Evolutionary conservation across 1,140 invertebrate genomes (phyloP), one percentile per base, ranked within the genome.

Genomic region (Dendrolimus kikuchii): DNA sequence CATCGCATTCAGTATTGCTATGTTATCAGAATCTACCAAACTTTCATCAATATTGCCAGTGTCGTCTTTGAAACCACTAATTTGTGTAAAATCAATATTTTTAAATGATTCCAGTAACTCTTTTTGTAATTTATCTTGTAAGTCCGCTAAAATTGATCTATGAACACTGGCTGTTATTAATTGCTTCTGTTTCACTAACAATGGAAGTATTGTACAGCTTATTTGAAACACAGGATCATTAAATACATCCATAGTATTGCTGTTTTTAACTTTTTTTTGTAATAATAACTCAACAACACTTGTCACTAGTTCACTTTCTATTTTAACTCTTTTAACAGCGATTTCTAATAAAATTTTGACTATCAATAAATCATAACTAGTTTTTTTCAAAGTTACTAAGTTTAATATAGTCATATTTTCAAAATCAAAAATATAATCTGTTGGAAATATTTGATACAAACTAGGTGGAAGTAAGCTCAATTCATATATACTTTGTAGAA

Each of bases 91-190:
- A 71, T 82, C 64, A 4, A 86, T 71, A 49, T 69, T 74, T 65
- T 72, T 82, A 37, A 86, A 82, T 0, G 71, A 68, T 45, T 82
- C 61, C 40, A 85, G 50, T 55, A 86, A 68, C 36, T 68, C 58
- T 42, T 68, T 68, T 51, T 86, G 80, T 23, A 86, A 57, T 62
- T 84, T 76, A 40, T 86, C 83, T 72, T 86, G 83, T 48, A 84
- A 53, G 54, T 79, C 71, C 0, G 81, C 79, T 54, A 86, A 68
- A 46, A 86, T 81, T 8, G 81, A 79, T 62, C 81, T 73, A 49
- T 61, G 72, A 0, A 69, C 73, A 44, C 81, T 82, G 4, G 70
- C 64, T 9, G 77, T 81, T 52, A 83, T 74, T 5, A 68, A 68
- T 60, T 70, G 74, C 47, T 81, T 84, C 47, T 86, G 78, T 55